A percentile compares a stretch with the other conserved stretches of the same genome.
Conservation (phyloP, 2,888 invertebrate genomes). For the Drosophila borborema region DNA sequence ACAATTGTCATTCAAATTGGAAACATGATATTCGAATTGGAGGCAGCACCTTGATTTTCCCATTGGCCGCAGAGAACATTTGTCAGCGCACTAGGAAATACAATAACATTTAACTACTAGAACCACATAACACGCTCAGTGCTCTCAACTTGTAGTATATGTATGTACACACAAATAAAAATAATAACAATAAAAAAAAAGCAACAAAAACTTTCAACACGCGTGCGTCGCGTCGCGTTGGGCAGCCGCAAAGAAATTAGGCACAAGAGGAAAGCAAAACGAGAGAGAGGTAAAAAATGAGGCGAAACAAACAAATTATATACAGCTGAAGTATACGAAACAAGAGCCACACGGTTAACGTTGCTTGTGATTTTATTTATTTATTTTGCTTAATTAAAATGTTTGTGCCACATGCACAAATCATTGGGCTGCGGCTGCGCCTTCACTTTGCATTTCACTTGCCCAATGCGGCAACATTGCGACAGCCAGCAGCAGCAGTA, state of each 20-base stretch:
- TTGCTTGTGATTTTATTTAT: constrained; percentile 25
- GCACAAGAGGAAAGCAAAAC: neutral
- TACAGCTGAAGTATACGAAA: constrained; percentile 9
- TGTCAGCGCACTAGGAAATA: constrained; percentile 28
- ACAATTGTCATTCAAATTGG: neutral
- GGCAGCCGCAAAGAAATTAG: constrained; percentile 8
- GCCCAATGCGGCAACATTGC: constrained; percentile 40
- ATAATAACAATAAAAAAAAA: neutral
- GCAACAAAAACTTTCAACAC: constrained; percentile 49
- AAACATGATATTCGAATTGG: neutral
- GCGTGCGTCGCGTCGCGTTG: constrained; percentile 51
- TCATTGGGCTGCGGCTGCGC: constrained; percentile 53
- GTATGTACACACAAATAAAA: neutral
- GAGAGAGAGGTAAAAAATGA: neutral
- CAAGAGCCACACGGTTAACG: constrained; percentile 19
- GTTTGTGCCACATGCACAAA: constrained; percentile 47
- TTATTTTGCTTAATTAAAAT: constrained; percentile 42
- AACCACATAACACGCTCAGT: neutral
- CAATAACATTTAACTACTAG: constrained; percentile 24
- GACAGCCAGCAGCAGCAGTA: constrained; percentile 10
- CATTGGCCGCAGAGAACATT: constrained; percentile 80
- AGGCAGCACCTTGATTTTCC: constrained; percentile 74
- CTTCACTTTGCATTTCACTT: constrained; percentile 57
- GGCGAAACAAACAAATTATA: neutral
- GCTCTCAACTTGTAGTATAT: neutral